phyloP scores from a whole-genome alignment of 2,888 invertebrate species.

The Pristionchus exspectatus region DNA sequence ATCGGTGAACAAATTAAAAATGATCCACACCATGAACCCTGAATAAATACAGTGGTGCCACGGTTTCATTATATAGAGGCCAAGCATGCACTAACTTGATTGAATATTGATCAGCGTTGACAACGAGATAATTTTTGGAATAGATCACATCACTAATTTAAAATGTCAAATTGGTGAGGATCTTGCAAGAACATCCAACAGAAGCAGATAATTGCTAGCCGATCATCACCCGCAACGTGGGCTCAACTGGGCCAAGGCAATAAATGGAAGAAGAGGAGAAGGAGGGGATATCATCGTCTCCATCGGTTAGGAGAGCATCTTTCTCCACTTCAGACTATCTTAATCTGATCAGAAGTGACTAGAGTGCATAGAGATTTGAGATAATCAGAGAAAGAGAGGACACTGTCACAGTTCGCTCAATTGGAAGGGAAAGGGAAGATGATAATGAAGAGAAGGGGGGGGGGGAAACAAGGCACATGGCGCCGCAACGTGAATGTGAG shows the following conservation, averaged over 20 bases:
- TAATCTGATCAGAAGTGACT: background rate
- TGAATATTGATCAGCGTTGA: too few species aligned
- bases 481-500: background rate
- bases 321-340: background rate
- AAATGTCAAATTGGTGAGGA: background rate
- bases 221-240: background rate
- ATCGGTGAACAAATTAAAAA: too few species aligned
- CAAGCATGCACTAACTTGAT: too few species aligned
- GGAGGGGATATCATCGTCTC: background rate
- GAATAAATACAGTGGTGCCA: background rate
- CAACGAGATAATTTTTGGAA: too few species aligned
- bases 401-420: background rate
- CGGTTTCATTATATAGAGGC: background rate
- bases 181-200: background rate
- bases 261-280: background rate
- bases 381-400: background rate
- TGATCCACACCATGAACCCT: background rate
- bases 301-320: background rate
- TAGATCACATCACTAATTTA: too few species aligned
- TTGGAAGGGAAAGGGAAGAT: background rate
- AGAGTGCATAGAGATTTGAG: background rate
- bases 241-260: conserved; percentile 24
- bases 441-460: background rate
- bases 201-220: background rate
- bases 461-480: background rate